phyloP scores from a whole-genome alignment of 1,140 invertebrate genomes.

The Venturia canescens region DNA sequence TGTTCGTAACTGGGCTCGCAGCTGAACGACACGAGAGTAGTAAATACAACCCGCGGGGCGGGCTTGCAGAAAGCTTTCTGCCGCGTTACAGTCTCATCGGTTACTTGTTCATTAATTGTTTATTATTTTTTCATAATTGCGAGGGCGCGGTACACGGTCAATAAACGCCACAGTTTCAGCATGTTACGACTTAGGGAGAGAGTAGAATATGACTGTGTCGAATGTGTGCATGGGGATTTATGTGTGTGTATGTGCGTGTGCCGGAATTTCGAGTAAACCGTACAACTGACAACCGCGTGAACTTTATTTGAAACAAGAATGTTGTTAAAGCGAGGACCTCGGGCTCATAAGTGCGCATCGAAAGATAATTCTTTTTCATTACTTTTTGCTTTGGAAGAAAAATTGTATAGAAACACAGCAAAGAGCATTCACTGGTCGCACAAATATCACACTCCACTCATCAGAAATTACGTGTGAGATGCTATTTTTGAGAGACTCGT shows the following conservation, averaged over 20 bases:
- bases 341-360: background rate
- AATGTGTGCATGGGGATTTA: background rate
- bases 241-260: background rate
- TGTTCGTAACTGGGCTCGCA: conserved; percentile 38
- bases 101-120: background rate
- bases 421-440: too few species aligned
- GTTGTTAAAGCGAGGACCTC: background rate
- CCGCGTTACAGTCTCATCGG: conserved; percentile 23
- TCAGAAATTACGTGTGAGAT: too few species aligned
- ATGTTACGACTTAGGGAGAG: conserved; percentile 46
- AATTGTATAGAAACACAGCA: too few species aligned
- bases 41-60: conserved; percentile 36
- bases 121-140: background rate
- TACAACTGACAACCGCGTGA: conserved; percentile 2
- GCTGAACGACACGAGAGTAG: conserved; percentile 9
- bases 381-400: too few species aligned
- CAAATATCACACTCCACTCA: too few species aligned
- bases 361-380: too few species aligned
- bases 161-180: conserved; percentile 26
- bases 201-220: conserved; percentile 52
- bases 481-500: too few species aligned
- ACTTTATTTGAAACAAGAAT: background rate
- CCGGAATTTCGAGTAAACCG: too few species aligned
- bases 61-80: conserved; percentile 39
- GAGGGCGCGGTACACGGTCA: conserved; percentile 27